A percentile compares a stretch with the other conserved stretches of the same genome.
phyloP scores from a whole-genome alignment of 2,888 invertebrate genomes.

The Ophonus ardosiacus region DNA sequence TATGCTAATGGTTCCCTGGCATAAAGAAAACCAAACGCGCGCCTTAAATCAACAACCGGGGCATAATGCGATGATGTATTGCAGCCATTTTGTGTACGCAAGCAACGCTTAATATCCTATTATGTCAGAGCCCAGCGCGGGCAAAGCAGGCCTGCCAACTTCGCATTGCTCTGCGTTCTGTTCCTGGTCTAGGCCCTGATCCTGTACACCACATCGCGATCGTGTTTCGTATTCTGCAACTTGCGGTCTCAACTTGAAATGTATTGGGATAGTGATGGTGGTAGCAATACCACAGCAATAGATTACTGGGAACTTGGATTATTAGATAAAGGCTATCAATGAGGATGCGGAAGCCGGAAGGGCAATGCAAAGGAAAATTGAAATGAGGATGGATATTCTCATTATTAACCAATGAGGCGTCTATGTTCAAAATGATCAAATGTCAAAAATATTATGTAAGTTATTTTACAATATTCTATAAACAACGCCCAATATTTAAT shows the following conservation, averaged over 20 bases:
- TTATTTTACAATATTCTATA: no score
- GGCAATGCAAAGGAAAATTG: no score
- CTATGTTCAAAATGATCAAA: no score
- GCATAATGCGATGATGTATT: conserved; percentile 63
- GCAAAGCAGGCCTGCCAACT: conserved; percentile 30
- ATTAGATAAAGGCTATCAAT: no score
- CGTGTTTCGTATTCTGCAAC: conserved; percentile 2
- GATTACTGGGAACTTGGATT: no score
- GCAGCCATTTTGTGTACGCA: conserved; percentile 59
- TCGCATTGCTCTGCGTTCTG: conserved; percentile 24
- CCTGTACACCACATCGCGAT: neutral
- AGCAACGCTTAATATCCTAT: conserved; percentile 60
- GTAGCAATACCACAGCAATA: no score
- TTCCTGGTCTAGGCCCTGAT: neutral
- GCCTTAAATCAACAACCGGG: conserved; percentile 62
- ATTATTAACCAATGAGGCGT: no score
- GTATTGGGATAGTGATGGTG: neutral
- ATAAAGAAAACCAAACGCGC: conserved; percentile 61
- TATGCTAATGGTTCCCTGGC: conserved; percentile 57
- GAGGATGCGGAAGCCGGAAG: no score
- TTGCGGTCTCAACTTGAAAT: conserved; percentile 25
- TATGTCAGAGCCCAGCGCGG: conserved; percentile 49
- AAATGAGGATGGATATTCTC: no score
- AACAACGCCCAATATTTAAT: no score
- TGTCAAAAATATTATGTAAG: no score